Conservation (phyloP, 1,140 invertebrate genomes). For the Saccostrea echinata region DNA sequence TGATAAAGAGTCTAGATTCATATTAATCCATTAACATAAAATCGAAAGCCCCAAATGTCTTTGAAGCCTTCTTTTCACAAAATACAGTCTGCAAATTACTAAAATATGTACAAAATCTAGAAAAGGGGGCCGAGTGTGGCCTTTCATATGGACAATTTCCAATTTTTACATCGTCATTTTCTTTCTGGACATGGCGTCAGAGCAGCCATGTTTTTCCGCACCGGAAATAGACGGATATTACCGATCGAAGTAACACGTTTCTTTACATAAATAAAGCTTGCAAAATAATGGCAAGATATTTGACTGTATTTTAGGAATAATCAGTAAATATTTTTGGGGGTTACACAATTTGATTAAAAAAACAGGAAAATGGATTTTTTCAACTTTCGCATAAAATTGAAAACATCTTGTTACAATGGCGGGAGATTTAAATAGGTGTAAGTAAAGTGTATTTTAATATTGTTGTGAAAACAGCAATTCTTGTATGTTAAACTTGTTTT, state of each 20-base stretch:
- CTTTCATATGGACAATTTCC: slow-evolving; percentile 71
- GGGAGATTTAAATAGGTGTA: slow-evolving; percentile 22
- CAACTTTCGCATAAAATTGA: neutral
- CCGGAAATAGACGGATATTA: slow-evolving; percentile 46
- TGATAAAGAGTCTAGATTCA: slow-evolving; percentile 98
- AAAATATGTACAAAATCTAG: slow-evolving; percentile 66
- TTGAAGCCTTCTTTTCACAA: slow-evolving; percentile 80
- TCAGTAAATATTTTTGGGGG: neutral
- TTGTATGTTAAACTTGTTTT: too few species aligned
- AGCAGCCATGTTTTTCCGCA: slow-evolving; percentile 68
- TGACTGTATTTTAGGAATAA: neutral
- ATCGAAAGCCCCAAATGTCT: slow-evolving; percentile 81
- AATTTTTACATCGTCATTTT: slow-evolving; percentile 67
- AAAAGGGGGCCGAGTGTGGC: slow-evolving; percentile 60
- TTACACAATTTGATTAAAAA: neutral
- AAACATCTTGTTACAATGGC: neutral
- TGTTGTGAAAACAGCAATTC: too few species aligned
- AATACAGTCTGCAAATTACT: slow-evolving; percentile 64
- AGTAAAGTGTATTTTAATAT: too few species aligned
- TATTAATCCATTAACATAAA: slow-evolving; percentile 91
- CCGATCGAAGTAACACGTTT: neutral
- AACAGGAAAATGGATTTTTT: neutral
- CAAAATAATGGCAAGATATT: neutral
- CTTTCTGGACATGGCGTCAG: slow-evolving; percentile 75
- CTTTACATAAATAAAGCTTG: neutral